Evolutionary conservation across 2,797 vertebrate species (phyloP), one percentile per base, ranked within the genome.

Genomic region (Leptatherina wallacei): DNA sequence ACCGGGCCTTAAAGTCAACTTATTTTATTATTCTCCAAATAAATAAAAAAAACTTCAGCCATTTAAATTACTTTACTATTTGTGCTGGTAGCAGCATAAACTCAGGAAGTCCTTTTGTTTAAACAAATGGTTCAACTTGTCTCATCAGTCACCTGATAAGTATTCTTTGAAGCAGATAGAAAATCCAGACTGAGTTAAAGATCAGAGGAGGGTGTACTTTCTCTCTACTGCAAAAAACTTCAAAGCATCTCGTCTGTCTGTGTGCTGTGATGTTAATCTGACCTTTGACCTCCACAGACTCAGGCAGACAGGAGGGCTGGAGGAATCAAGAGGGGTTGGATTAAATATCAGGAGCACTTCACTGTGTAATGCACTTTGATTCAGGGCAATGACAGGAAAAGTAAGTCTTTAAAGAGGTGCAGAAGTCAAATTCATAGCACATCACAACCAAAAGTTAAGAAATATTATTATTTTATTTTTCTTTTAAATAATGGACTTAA

Each of bases 201-300:
- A 75, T 87, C 81, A 88, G 77, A 78, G 61, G 72, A 75, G 72
- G 63, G 55, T 65, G 56, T 40, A 36, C 65, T 77, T 74, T 68
- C 32, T 71, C 64, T 75, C 47, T 22, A 44, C 69, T 69, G 71
- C 52, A 47, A 66, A 69, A 57, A 73, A 73, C 84, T 82, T 90
- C 74, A 88, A 83, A 86, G 76, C 10, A 6, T 47, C 54, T 47
- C 44, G 72, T 49, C 56, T 30, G 51, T 73, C 59, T 70, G 47
- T 66, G 61, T 44, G 61, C 77, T 67, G 69, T 69, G 77, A 77
- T 72, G 73, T 78, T 74, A 77, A 81, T 87, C 67, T 68, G 81
- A 86, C 69, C 83, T 82, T 56, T 85, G 81, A 81, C 77, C 73
- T 72, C 55, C 35, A 67, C 55, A 55, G 29, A 35, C 66, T 78